These are phyloP conservation scores for Conomelus anceps DNA, from an alignment of 2,888 invertebrate species.

Conservation along the genomic window DNA sequence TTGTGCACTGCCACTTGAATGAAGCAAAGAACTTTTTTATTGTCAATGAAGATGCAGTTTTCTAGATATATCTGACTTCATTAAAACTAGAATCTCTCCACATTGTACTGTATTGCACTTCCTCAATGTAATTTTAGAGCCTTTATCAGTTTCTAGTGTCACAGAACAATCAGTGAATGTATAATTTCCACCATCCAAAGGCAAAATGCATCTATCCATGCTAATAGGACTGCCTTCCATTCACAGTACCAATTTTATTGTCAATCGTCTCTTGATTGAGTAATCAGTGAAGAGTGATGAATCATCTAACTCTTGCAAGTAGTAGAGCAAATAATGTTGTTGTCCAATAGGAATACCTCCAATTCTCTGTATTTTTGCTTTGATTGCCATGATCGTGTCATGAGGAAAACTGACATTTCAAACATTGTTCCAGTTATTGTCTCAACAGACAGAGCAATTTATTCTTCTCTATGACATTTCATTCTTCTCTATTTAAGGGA, in stretches of 20 bases:
- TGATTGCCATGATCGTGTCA: constrained; percentile 70
- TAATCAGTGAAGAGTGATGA: constrained; percentile 53
- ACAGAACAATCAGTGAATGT: no score
- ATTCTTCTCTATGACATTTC: constrained; percentile 45
- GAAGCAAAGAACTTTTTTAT: no score
- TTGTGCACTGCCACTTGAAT: no score
- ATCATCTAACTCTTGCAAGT: constrained; percentile 61
- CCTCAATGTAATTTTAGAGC: no score
- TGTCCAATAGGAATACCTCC: constrained; percentile 73
- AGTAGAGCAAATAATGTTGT: constrained; percentile 68
- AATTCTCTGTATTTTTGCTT: constrained; percentile 70
- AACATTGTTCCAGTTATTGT: constrained; percentile 72
- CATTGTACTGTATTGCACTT: no score
- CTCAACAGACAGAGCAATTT: constrained; percentile 64
- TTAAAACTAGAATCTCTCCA: no score
- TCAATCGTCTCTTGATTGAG: constrained; percentile 55
- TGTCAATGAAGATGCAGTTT: no score
- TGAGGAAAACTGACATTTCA: constrained; percentile 67
- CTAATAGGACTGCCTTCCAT: constrained; percentile 74
- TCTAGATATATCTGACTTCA: no score
- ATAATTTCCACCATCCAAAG: constrained; percentile 43
- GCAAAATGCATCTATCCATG: constrained; percentile 57
- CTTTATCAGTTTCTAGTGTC: no score
- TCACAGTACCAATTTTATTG: constrained; percentile 63
- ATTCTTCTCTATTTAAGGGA: not conserved